Evolutionary conservation across 2,888 invertebrate species (phyloP), one percentile per base, ranked within the genome.

Genomic region (Phortica magna): DNA sequence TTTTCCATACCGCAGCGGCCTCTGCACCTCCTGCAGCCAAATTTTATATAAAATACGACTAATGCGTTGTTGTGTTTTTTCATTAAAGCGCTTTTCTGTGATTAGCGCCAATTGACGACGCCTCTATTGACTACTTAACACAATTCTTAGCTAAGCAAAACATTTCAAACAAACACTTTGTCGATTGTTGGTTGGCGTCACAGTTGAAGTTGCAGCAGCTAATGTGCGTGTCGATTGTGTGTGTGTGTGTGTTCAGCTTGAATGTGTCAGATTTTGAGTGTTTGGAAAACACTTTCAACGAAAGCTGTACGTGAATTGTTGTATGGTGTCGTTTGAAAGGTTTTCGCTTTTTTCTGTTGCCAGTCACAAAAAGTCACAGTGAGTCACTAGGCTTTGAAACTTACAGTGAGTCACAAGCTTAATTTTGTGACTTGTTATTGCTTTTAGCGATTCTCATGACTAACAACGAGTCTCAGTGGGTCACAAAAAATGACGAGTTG

Each of bases 201-300:
- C 55, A 12, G 55, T 61, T 41, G n/a, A 65, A 65, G 41, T 65
- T 61, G 19, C 10, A 2, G 17, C n/a, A 12, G 39, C 65, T 65
- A 65, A 65, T 65, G 65, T 41, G 39, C 14, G 65, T 41, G 14
- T 10, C 41, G 65, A 41, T 41, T 55, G 41, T 67, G 42, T 67
- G 39, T 67, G 31, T 55, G 41, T 67, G 42, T 67, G 39, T 67
- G 31, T 17, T 68, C 12, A 43, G 70, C 70, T 71, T 53, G 70
- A 55, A 12, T 71, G 53, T 71, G 70, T 71, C 70, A 71, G 70
- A 55, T 55, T 55, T 71, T 14, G n/a, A 71, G 70, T 71, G 70
- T 71, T 71, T 71, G 53, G 70, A 55, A 53, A 71, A 71, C 70
- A 71, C 70, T 71, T 71, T 71, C 14, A 31, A 31, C 31, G 31